Evolutionary conservation across 2,888 invertebrate species (phyloP).

Genomic region (Deroplatys truncata): DNA sequence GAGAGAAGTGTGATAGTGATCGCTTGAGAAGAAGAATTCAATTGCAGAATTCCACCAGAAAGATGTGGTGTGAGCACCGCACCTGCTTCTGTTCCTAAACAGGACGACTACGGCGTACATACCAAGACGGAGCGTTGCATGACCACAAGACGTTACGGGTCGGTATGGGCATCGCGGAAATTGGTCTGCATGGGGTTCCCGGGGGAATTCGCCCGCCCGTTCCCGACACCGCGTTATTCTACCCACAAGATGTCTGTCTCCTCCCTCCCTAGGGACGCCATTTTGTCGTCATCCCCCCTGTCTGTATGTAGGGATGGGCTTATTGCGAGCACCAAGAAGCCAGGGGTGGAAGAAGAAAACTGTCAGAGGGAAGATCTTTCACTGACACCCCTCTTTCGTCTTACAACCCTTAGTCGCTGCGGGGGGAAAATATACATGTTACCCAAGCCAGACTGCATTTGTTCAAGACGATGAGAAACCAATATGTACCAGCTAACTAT

Average conservation of each 20-base stretch:
- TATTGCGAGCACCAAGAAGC: constrained; percentile 22
- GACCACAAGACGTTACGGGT: not conserved
- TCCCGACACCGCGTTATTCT: constrained; percentile 23
- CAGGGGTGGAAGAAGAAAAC: constrained; percentile 10
- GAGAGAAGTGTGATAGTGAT: too few species aligned
- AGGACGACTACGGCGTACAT: not conserved
- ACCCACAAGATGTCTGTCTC: constrained; percentile 26
- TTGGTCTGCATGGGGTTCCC: constrained; percentile 11
- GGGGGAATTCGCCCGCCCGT: constrained; percentile 17
- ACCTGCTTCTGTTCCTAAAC: not conserved
- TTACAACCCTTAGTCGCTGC: not conserved
- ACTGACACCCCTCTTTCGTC: not conserved
- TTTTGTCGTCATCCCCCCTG: constrained; percentile 35
- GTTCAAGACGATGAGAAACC: not conserved
- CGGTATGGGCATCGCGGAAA: not conserved
- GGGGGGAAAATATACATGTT: not conserved
- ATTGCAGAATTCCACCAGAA: too few species aligned
- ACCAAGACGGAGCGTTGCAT: not conserved
- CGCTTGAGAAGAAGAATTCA: too few species aligned
- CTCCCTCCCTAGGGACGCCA: constrained; percentile 37
- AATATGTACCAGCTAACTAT: too few species aligned
- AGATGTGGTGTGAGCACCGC: too few species aligned
- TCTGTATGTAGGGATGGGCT: constrained; percentile 24
- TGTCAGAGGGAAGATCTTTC: constrained; percentile 25
- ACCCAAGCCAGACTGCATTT: not conserved